These are phyloP conservation scores for Osmoderma eremita DNA, from an alignment of 2,888 invertebrate species.

Conservation along the genomic window DNA sequence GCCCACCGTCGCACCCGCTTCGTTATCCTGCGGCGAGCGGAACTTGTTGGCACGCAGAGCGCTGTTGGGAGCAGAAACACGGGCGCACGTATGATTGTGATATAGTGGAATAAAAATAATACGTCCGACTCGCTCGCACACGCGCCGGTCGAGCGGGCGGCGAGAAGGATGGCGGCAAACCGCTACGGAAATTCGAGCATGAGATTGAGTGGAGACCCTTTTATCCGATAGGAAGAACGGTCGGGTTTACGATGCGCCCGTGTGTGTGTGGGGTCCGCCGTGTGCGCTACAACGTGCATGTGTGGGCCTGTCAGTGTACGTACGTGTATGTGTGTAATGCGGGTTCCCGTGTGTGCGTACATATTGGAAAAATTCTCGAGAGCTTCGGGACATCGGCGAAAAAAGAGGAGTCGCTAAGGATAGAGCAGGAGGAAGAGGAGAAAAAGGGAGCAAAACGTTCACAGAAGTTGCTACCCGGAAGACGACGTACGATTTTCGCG, in stretches of 20 bases:
- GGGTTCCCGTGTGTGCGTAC: slow-evolving; percentile 14
- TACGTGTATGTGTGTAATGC: slow-evolving; percentile 16
- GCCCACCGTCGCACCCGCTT: slow-evolving; percentile 44
- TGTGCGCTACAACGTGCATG: not conserved
- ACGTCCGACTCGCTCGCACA: slow-evolving; percentile 41
- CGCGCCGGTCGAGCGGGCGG: not conserved
- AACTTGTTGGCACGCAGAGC: slow-evolving; percentile 52
- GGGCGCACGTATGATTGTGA: slow-evolving; percentile 52
- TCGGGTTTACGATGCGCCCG: slow-evolving; percentile 37
- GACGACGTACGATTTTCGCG: slow-evolving; percentile 22
- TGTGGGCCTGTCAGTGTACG: not conserved
- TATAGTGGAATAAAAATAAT: slow-evolving; percentile 50
- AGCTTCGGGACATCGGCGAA: slow-evolving; percentile 28
- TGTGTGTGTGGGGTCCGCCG: slow-evolving; percentile 19
- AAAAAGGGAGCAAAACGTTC: slow-evolving; percentile 11
- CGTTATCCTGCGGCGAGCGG: slow-evolving; percentile 49
- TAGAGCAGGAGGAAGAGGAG: not conserved
- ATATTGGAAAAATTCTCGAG: slow-evolving; percentile 26
- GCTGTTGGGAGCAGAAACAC: slow-evolving; percentile 50
- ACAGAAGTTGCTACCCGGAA: slow-evolving; percentile 2
- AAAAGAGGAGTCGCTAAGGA: slow-evolving; percentile 3
- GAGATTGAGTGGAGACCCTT: slow-evolving; percentile 42
- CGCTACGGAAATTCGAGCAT: slow-evolving; percentile 41
- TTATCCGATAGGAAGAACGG: slow-evolving; percentile 40
- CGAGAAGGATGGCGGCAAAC: slow-evolving; percentile 31